phyloP scores from a whole-genome alignment of 2,888 invertebrate genomes.

The Crepidodera aurea region DNA sequence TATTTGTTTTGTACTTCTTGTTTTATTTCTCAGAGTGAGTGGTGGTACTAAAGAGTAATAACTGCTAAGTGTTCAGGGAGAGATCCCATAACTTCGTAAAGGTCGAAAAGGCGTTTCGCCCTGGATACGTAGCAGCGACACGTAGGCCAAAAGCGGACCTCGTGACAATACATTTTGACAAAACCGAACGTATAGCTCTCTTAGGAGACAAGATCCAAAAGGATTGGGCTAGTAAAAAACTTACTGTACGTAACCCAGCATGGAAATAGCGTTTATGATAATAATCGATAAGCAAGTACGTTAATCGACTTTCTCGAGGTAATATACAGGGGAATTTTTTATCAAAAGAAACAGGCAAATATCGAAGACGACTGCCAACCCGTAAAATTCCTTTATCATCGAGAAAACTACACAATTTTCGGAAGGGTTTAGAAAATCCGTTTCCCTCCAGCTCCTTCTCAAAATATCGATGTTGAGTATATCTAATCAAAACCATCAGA shows the following conservation, averaged over 20 bases:
- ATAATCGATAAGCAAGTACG: slow-evolving; percentile 4
- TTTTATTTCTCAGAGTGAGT: too few relatives aligned
- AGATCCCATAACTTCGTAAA: too few relatives aligned
- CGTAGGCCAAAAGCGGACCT: too few relatives aligned
- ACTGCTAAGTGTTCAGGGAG: too few relatives aligned
- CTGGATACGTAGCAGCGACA: too few relatives aligned
- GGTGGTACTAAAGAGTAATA: too few relatives aligned
- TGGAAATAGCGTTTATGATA: slow-evolving; percentile 6
- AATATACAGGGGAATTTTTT: slow-evolving; percentile 31
- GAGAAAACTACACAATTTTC: slow-evolving; percentile 14
- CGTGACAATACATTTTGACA: slow-evolving; percentile 13
- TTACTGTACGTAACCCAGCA: background rate
- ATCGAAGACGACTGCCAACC: slow-evolving; percentile 35
- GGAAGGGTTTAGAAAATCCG: slow-evolving; percentile 3
- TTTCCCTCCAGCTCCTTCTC: background rate
- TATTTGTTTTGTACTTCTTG: too few relatives aligned
- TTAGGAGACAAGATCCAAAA: slow-evolving; percentile 24
- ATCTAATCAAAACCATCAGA: background rate
- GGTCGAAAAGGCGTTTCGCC: too few relatives aligned
- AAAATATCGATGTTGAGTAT: background rate
- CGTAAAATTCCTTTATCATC: slow-evolving; percentile 17
- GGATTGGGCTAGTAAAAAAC: slow-evolving; percentile 5
- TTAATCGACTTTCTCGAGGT: background rate
- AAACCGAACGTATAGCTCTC: background rate
- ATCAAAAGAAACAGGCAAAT: slow-evolving; percentile 25